Percentiles rank a stretch among this genome's conserved stretches.
Evolutionary conservation across 2,888 invertebrate genomes (phyloP).

Genomic region (Orthonychiurus folsomi): DNA sequence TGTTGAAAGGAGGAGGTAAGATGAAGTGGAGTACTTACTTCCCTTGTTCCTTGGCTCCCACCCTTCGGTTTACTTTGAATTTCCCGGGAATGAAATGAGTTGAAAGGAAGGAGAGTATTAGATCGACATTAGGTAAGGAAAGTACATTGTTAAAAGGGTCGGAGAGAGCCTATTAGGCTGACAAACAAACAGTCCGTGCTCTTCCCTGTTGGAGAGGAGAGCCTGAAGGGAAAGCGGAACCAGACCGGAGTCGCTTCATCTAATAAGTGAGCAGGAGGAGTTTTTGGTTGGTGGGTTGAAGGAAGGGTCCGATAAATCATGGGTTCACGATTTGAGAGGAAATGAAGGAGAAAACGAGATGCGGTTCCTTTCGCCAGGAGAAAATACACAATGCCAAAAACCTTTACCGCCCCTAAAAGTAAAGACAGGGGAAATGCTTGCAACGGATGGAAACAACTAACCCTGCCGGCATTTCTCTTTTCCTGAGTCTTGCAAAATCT

Average conservation of each 20-base stretch:
- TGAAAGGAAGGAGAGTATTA: background rate
- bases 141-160: background rate
- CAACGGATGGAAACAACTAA: background rate
- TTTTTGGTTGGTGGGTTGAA: too few relatives aligned
- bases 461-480: background rate
- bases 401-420: too few relatives aligned
- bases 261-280: constrained; percentile 3
- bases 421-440: background rate
- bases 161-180: background rate
- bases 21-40: too few relatives aligned
- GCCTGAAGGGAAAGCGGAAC: constrained; percentile 2
- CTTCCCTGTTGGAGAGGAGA: background rate
- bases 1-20: too few relatives aligned
- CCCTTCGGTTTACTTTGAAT: too few relatives aligned
- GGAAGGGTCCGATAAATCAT: constrained; percentile 15
- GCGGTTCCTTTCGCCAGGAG: constrained; percentile 13
- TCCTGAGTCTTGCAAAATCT: background rate
- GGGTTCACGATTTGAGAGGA: constrained; percentile 14
- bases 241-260: background rate
- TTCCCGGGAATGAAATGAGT: too few relatives aligned
- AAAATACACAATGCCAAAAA: background rate
- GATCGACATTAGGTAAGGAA: background rate
- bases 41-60: too few relatives aligned
- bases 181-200: background rate
- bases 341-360: constrained; percentile 21